Percentiles rank a stretch among this genome's conserved stretches.
Evolutionary conservation across 2,797 vertebrate genomes (phyloP).

Genomic region (Ctenopoma kingsleyae): DNA sequence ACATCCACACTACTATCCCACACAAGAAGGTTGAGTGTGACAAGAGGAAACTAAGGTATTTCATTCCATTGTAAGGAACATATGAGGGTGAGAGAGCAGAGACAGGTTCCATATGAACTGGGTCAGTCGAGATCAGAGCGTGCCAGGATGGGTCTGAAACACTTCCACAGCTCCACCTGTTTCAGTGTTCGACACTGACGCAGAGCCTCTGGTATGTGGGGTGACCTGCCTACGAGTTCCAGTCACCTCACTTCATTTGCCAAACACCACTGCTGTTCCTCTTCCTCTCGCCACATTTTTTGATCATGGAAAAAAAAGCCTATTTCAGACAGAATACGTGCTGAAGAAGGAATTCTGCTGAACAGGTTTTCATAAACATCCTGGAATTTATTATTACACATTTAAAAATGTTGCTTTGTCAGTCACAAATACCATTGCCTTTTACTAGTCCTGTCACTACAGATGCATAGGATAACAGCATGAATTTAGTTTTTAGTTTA

Average conservation of each 20-base stretch:
- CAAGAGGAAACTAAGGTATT: conserved; percentile 75
- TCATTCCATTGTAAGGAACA: conserved; percentile 81
- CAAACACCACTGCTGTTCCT: conserved; percentile 52
- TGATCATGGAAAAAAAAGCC: conserved; percentile 57
- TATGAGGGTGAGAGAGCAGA: conserved; percentile 8
- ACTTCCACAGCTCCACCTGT: conserved; percentile 68
- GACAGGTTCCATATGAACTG: conserved; percentile 52
- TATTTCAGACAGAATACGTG: conserved; percentile 57
- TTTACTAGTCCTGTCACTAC: conserved; percentile 14
- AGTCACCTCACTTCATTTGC: conserved; percentile 68
- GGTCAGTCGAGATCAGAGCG: conserved; percentile 55
- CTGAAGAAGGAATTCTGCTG: conserved; percentile 60
- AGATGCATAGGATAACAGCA: not conserved
- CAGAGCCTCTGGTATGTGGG: conserved; percentile 76
- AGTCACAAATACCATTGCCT: conserved; percentile 24
- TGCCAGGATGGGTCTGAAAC: conserved; percentile 64
- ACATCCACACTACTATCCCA: conserved; percentile 53
- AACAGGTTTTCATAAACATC: conserved; percentile 53
- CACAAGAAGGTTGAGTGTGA: conserved; percentile 58
- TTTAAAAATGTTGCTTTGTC: conserved; percentile 45
- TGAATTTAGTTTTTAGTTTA: not conserved
- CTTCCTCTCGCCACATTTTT: conserved; percentile 58
- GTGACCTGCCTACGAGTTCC: conserved; percentile 75
- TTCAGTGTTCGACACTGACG: conserved; percentile 70
- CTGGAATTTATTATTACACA: conserved; percentile 54